Conservation (phyloP, 2,113 vertebrate genomes). For the Beaufortia kweichowensis region DNA sequence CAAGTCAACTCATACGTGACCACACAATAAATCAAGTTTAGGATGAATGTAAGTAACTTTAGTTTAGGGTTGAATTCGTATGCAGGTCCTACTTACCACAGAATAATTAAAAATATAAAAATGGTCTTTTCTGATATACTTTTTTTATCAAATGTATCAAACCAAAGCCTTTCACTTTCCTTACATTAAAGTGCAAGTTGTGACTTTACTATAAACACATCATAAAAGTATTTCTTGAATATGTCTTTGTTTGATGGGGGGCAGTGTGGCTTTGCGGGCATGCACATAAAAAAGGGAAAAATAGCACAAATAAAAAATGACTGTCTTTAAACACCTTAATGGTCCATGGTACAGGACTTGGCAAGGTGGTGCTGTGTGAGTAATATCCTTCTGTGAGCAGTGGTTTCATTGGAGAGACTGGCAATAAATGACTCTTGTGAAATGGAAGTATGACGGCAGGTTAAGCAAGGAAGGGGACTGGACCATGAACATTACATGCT, state of each 20-base stretch:
- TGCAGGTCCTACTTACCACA: too few relatives aligned
- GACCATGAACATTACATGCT: slow-evolving; percentile 56
- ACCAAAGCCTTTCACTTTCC: neutral
- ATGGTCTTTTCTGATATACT: neutral
- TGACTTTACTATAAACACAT: slow-evolving; percentile 5
- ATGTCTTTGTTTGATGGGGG: neutral
- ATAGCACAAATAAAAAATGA: slow-evolving; percentile 73
- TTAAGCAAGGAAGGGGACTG: slow-evolving; percentile 57
- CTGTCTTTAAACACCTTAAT: slow-evolving; percentile 75
- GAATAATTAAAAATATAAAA: too few relatives aligned
- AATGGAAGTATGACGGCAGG: slow-evolving; percentile 52
- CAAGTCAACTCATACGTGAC: slow-evolving; percentile 7
- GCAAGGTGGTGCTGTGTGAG: slow-evolving; percentile 68
- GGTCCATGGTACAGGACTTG: slow-evolving; percentile 71
- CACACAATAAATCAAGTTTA: neutral
- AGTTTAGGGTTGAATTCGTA: neutral
- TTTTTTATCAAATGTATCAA: slow-evolving; percentile 2
- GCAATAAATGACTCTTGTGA: slow-evolving; percentile 67
- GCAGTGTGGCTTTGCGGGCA: neutral
- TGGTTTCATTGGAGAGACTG: slow-evolving; percentile 70
- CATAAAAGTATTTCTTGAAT: slow-evolving; percentile 26
- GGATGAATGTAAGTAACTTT: neutral
- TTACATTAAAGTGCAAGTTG: neutral
- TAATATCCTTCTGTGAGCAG: slow-evolving; percentile 73
- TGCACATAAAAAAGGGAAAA: slow-evolving; percentile 31